These are phyloP conservation scores for Tinamus guttatus DNA, from an alignment of 2,113 vertebrate species.

Conservation along the genomic window DNA sequence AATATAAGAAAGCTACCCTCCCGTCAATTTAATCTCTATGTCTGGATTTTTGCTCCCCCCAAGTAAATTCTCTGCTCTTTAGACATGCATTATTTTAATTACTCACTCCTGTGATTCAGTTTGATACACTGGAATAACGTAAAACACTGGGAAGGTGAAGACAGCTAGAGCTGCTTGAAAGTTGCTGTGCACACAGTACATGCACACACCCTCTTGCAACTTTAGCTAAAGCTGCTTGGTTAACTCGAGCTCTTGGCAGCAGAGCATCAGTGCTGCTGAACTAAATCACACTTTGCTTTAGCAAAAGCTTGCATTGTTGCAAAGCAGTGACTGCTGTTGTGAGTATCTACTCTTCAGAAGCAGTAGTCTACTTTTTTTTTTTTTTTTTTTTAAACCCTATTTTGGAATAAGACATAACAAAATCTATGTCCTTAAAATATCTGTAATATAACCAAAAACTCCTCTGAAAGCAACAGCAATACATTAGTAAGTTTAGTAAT, in stretches of 20 bases:
- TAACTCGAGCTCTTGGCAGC: neutral
- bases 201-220: neutral
- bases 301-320: neutral
- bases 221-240: neutral
- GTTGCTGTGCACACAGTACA: neutral
- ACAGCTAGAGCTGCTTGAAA: neutral
- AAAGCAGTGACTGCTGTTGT: neutral
- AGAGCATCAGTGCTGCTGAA: neutral
- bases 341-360: neutral
- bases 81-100: accelerated
- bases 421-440: neutral
- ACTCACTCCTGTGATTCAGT: neutral
- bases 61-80: neutral
- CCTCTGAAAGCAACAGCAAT: neutral
- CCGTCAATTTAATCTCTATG: neutral
- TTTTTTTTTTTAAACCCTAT: neutral
- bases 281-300: neutral
- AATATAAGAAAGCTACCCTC: neutral
- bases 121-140: neutral
- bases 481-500: neutral
- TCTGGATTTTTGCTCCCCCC: neutral
- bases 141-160: neutral
- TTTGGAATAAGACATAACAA: neutral
- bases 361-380: neutral
- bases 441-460: neutral